phyloP scores from a whole-genome alignment of 2,797 vertebrate genomes.

The Acanthiza pusilla region DNA sequence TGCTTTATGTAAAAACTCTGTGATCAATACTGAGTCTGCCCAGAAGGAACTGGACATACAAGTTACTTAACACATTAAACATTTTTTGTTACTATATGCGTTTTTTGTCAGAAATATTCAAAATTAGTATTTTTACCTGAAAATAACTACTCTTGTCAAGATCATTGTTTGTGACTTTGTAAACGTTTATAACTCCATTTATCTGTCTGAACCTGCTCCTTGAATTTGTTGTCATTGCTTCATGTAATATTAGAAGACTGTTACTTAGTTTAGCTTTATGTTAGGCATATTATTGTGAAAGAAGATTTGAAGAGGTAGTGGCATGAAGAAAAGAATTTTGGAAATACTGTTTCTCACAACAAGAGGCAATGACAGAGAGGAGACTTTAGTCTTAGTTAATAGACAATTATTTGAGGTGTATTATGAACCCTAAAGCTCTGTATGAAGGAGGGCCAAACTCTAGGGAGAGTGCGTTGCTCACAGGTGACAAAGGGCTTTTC shows the following conservation, averaged over 20 bases:
- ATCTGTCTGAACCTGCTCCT: background rate
- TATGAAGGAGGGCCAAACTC: background rate
- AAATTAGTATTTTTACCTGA: background rate
- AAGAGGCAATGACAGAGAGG: background rate
- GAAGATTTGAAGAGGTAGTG: background rate
- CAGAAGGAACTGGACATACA: background rate
- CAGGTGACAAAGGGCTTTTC: background rate
- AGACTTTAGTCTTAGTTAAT: background rate
- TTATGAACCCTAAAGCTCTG: background rate
- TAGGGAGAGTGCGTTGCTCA: background rate
- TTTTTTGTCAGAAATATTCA: background rate
- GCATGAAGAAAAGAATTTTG: background rate
- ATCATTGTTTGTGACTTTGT: background rate
- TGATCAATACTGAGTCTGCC: background rate
- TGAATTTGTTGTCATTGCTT: background rate
- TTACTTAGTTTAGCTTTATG: background rate
- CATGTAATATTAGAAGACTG: background rate
- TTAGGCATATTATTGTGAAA: background rate
- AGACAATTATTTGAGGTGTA: background rate
- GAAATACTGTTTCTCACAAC: background rate
- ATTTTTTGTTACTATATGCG: background rate
- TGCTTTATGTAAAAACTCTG: background rate
- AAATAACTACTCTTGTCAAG: background rate
- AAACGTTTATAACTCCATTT: background rate
- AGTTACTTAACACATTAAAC: background rate